Conservation (phyloP, 2,888 invertebrate species). For the Anthophora plumipes region DNA sequence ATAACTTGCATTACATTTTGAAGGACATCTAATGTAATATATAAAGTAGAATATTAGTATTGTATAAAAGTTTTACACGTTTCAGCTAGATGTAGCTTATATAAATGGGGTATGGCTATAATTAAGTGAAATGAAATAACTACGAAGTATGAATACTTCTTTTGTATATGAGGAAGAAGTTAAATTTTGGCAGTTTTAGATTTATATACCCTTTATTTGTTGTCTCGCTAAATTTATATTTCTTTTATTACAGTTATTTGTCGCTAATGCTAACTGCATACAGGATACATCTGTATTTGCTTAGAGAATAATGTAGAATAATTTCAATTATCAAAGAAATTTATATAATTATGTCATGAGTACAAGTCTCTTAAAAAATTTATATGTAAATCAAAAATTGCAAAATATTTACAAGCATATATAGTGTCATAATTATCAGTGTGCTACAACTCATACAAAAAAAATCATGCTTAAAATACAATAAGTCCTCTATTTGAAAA, state of each 20-base stretch:
- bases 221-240: slow-evolving; percentile 33
- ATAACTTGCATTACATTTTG: slow-evolving; percentile 53
- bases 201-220: slow-evolving; percentile 24
- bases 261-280: slow-evolving; percentile 21
- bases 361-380: slow-evolving; percentile 20
- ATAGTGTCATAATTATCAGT: slow-evolving; percentile 23
- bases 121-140: slow-evolving; percentile 29
- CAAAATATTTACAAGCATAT: slow-evolving; percentile 13
- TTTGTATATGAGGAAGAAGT: slow-evolving; percentile 12
- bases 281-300: slow-evolving; percentile 12
- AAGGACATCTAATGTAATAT: slow-evolving; percentile 47
- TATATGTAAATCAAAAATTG: slow-evolving; percentile 30
- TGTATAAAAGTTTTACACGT: slow-evolving; percentile 62
- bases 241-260: slow-evolving; percentile 31
- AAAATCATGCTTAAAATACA: slow-evolving; percentile 20
- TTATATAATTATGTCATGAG: slow-evolving; percentile 15
- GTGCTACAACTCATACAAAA: slow-evolving; percentile 10
- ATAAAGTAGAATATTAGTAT: slow-evolving; percentile 54
- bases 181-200: slow-evolving; percentile 34
- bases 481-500: slow-evolving; percentile 14
- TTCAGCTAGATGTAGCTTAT: slow-evolving; percentile 55
- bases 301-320: slow-evolving; percentile 20
- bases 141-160: slow-evolving; percentile 21
- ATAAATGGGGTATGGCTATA: slow-evolving; percentile 48
- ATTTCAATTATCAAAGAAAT: slow-evolving; percentile 8